These are phyloP conservation scores for Strigamia crassipes DNA, from an alignment of 2,888 invertebrate genomes.

Conservation along the genomic window DNA sequence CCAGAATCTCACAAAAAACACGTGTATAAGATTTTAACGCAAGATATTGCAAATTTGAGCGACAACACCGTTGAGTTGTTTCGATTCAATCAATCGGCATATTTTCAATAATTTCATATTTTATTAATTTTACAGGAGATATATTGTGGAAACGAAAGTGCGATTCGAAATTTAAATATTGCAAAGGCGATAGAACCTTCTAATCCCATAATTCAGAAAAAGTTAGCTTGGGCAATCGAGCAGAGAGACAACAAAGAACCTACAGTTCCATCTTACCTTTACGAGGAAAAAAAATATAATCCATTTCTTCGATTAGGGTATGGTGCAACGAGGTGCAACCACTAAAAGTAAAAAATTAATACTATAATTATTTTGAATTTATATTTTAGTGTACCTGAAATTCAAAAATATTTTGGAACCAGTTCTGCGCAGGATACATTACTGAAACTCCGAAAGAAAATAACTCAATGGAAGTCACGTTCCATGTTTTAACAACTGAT, in stretches of 20 bases:
- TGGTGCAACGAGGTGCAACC: too few relatives aligned
- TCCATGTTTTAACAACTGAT: not conserved
- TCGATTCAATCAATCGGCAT: not conserved
- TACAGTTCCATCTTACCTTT: not conserved
- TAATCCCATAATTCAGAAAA: not conserved
- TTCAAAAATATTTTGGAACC: not conserved
- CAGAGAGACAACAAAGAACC: not conserved
- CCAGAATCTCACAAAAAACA: slow-evolving; percentile 6
- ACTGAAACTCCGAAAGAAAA: not conserved
- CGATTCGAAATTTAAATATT: not conserved
- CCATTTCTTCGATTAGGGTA: not conserved
- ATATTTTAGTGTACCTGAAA: not conserved
- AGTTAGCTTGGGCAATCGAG: not conserved
- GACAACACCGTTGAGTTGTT: not conserved
- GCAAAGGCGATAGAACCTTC: not conserved
- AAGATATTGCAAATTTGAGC: not conserved
- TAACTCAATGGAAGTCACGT: not conserved
- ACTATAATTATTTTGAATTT: too few relatives aligned
- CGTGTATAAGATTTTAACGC: not conserved
- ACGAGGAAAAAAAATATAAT: not conserved
- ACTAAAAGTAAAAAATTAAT: too few relatives aligned
- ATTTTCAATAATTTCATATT: not conserved
- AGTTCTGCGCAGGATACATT: not conserved
- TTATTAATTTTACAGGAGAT: not conserved
- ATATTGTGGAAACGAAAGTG: not conserved